These are phyloP conservation scores for Neodiprion fabricii DNA, from an alignment of 1,140 invertebrate genomes.

Conservation along the genomic window DNA sequence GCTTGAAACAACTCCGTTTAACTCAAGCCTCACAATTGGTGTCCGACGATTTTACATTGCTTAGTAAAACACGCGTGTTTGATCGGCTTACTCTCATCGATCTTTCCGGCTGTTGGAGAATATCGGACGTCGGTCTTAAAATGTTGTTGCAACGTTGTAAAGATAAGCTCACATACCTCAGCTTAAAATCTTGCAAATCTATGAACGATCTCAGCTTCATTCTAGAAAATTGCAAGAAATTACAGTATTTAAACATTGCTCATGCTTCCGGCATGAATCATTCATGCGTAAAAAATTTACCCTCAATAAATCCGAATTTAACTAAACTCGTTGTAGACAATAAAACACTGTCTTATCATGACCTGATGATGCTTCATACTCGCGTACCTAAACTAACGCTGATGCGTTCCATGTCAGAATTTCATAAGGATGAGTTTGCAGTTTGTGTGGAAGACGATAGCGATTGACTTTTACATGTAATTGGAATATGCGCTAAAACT, in stretches of 20 bases:
- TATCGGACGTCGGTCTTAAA: background rate
- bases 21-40: slow-evolving; percentile 5
- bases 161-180: slow-evolving; percentile 4
- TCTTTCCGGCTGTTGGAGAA: slow-evolving; percentile 2
- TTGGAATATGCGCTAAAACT: too few species aligned
- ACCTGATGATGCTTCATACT: background rate
- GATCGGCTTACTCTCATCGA: background rate
- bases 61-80: background rate
- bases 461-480: too few species aligned
- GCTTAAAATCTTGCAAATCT: slow-evolving; percentile 7
- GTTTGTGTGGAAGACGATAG: background rate
- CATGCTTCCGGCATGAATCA: background rate
- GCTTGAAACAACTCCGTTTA: background rate
- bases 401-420: slow-evolving; percentile 11
- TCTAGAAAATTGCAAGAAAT: background rate
- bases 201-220: background rate
- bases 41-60: background rate
- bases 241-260: background rate
- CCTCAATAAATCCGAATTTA: background rate
- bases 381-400: slow-evolving; percentile 9
- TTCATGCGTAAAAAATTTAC: background rate
- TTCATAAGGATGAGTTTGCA: slow-evolving; percentile 8
- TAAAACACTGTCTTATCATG: background rate
- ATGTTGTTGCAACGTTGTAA: background rate
- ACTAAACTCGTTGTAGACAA: background rate